These are phyloP conservation scores for Phyllostomus discolor DNA, from an alignment of 2,113 vertebrate species.

Conservation along the genomic window DNA sequence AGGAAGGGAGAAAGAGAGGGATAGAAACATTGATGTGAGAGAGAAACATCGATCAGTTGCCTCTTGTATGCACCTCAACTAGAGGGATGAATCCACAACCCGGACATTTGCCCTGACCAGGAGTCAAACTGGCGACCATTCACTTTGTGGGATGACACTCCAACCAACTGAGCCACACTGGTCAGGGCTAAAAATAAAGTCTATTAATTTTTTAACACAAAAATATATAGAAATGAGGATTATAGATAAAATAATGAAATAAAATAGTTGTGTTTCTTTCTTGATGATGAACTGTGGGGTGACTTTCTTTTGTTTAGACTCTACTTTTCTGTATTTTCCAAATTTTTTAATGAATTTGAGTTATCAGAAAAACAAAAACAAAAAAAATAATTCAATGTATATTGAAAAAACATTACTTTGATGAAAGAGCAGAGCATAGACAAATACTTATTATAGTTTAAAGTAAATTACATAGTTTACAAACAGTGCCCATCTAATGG, in stretches of 20 bases:
- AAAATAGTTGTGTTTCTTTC: conserved; percentile 4
- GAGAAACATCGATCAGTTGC: too few species aligned
- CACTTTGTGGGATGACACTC: too few species aligned
- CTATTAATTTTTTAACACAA: background rate
- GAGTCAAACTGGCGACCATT: too few species aligned
- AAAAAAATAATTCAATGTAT: background rate
- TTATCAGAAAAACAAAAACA: background rate
- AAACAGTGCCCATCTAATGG: background rate
- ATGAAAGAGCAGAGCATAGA: background rate
- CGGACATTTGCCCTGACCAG: too few species aligned
- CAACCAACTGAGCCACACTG: too few species aligned
- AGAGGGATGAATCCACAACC: too few species aligned
- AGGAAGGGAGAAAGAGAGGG: too few species aligned
- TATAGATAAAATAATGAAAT: conserved; percentile 30
- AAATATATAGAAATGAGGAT: background rate
- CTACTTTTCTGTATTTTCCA: conserved; percentile 29
- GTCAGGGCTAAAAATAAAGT: background rate
- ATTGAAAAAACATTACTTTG: conserved; percentile 8
- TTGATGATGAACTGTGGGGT: background rate
- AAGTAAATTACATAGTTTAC: conserved; percentile 10
- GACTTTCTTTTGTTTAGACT: background rate
- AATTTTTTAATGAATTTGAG: conserved; percentile 15
- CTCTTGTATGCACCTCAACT: too few species aligned
- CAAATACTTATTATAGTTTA: conserved; percentile 34
- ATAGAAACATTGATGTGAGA: too few species aligned